Base-by-base conservation (phyloP, 30 jellyfish, hydroid and myxozoan species). In the Calvadosia cruxmelitensis region DNA sequence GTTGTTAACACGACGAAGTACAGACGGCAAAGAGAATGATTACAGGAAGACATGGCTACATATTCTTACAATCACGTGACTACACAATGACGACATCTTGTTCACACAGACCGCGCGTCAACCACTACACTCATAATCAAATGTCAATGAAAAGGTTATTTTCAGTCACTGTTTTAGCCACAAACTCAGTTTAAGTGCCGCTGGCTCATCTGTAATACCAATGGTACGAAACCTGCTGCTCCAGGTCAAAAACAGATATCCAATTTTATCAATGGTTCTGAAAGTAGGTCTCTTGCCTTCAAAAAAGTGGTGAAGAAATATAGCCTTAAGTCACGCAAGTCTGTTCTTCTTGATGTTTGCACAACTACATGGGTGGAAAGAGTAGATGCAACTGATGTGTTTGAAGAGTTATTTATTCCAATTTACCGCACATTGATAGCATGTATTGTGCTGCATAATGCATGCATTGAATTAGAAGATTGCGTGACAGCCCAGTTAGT, bases 351-450 rank as follows among this genome's bases (percentile, higher is more conserved):
- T 31, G 85, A 83, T 69, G 85, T 75, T 49, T 83, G 95, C 33
- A 80, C 84, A 3, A 83, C 92, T 10, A 67, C 78, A 30, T 83
- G 95, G 85, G 25, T 75, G 15, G 75, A 48, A 53, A 72, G 92
- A 3, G 33, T 83, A 29, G 82, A 71, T 32, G 85, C 84, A 31
- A 36, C 75, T 0, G 74, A 71, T 26, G 75, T 50, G 25, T 75
- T 83, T 53, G 53, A 35, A 15, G 79, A 70, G 49, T 34, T 83
- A 2, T 63, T 53, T 76, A 30, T 13, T 0, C 72, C 81, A 3
- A 72, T 74, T 51, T n/a, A n/a, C n/a, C n/a, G n/a, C n/a, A n/a
- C n/a, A n/a, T n/a, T n/a, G n/a, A n/a, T n/a, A n/a, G 62, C 92
- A 1, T 78, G 92, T 71, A 50, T 70, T 42, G 84, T 78, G 0